A percentile compares a stretch with the other conserved stretches of the same genome.
Evolutionary conservation across 2,113 vertebrate genomes (phyloP).

Genomic region (Apaloderma vittatum): DNA sequence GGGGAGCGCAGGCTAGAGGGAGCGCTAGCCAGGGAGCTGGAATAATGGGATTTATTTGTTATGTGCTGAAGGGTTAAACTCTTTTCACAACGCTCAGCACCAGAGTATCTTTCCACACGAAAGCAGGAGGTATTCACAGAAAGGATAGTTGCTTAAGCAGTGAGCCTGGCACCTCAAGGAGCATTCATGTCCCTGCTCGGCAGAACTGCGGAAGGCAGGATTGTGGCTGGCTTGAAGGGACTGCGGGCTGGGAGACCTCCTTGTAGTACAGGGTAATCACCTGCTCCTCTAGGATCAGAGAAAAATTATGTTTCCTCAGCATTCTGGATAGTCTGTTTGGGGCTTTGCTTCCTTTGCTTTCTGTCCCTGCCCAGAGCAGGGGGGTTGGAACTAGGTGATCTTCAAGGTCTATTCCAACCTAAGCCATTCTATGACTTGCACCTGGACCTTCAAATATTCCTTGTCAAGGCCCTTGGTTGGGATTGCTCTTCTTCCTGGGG

Average conservation of each 20-base stretch:
- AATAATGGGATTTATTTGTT: constrained; percentile 53
- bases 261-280: background rate
- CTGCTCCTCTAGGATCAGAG: background rate
- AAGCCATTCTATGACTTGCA: background rate
- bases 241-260: background rate
- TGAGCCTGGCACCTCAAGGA: constrained; percentile 25
- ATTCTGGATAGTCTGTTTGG: fast-evolving
- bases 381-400: no score
- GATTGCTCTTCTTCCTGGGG: background rate
- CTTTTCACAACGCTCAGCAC: constrained; percentile 4
- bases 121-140: constrained; percentile 54
- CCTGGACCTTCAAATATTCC: background rate
- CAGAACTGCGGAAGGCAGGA: background rate
- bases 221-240: background rate
- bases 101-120: background rate
- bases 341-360: background rate
- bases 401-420: no score
- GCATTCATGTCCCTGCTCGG: background rate
- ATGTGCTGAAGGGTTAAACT: constrained; percentile 71
- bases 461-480: background rate
- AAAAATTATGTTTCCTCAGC: fast-evolving
- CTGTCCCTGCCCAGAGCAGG: no score
- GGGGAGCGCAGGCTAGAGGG: background rate
- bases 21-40: background rate
- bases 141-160: constrained; percentile 61